Percentiles rank a stretch among this genome's conserved stretches.
Conservation (phyloP, 2,797 vertebrate species). For the Pantherophis alleghaniensis region DNA sequence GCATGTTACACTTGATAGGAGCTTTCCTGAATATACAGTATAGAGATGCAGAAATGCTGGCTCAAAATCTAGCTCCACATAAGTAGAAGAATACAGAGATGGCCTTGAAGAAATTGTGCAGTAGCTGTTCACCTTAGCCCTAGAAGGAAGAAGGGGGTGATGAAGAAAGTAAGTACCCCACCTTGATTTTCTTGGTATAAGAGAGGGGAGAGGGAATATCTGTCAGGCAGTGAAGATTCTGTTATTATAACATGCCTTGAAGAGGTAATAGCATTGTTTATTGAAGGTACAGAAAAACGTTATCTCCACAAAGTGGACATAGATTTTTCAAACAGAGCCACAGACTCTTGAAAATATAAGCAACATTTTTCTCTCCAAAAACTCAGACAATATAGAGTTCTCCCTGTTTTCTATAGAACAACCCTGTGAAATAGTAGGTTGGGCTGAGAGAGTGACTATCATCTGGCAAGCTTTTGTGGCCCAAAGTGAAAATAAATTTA, state of each 20-base stretch:
- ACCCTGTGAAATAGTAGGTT: background rate
- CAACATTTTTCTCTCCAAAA: background rate
- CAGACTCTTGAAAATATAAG: background rate
- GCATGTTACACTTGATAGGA: background rate
- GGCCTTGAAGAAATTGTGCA: background rate
- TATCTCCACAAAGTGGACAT: background rate
- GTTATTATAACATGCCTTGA: background rate
- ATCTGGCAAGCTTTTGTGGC: background rate
- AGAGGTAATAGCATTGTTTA: background rate
- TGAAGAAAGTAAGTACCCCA: background rate
- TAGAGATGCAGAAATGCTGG: background rate
- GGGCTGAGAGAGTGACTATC: background rate
- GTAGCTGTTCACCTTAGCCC: background rate
- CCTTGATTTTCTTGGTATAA: background rate
- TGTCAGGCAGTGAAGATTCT: background rate
- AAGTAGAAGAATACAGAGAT: background rate
- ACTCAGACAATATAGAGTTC: background rate
- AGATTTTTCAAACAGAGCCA: background rate
- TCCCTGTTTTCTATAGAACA: background rate
- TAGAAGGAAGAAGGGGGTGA: background rate
- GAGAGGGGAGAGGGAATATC: background rate
- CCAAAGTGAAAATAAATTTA: background rate
- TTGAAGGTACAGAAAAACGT: background rate
- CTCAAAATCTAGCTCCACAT: background rate
- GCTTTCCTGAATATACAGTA: background rate